Evolutionary conservation across 2,888 invertebrate species (phyloP).

Genomic region (Tuberolachnus salignus): DNA sequence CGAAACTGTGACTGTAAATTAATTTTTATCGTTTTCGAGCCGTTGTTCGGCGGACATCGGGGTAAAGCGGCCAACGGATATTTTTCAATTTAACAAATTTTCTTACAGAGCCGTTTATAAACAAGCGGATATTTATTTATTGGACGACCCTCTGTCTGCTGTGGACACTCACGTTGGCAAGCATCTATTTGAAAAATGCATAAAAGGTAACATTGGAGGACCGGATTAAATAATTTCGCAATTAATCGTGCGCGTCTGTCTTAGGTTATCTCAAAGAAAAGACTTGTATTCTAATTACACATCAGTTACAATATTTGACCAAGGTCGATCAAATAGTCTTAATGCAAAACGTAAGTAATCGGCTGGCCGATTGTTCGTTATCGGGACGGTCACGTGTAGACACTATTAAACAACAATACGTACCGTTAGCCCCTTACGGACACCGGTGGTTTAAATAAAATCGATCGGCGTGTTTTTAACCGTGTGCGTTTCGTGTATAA

Average conservation of each 20-base stretch:
- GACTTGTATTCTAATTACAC: slow-evolving; percentile 79
- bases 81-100: slow-evolving; percentile 25
- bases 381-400: too few relatives aligned
- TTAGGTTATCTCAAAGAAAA: slow-evolving; percentile 69
- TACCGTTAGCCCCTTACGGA: too few relatives aligned
- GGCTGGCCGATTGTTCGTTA: too few relatives aligned
- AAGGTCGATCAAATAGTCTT: slow-evolving; percentile 69
- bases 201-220: slow-evolving; percentile 60
- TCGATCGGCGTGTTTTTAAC: too few relatives aligned
- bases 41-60: too few relatives aligned
- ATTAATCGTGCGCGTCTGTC: slow-evolving; percentile 58
- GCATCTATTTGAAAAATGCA: slow-evolving; percentile 67
- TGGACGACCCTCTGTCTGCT: slow-evolving; percentile 68
- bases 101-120: slow-evolving; percentile 65
- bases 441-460: too few relatives aligned
- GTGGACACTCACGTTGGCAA: slow-evolving; percentile 67
- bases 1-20: too few relatives aligned
- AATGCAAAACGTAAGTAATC: slow-evolving; percentile 63
- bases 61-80: too few relatives aligned
- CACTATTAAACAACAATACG: too few relatives aligned
- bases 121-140: slow-evolving; percentile 67
- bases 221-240: background rate
- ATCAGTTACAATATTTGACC: slow-evolving; percentile 81
- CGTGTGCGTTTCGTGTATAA: too few relatives aligned
- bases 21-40: too few relatives aligned